Evolutionary conservation across 2,797 vertebrate genomes (phyloP).

Genomic region (Enteromius radiatus): DNA sequence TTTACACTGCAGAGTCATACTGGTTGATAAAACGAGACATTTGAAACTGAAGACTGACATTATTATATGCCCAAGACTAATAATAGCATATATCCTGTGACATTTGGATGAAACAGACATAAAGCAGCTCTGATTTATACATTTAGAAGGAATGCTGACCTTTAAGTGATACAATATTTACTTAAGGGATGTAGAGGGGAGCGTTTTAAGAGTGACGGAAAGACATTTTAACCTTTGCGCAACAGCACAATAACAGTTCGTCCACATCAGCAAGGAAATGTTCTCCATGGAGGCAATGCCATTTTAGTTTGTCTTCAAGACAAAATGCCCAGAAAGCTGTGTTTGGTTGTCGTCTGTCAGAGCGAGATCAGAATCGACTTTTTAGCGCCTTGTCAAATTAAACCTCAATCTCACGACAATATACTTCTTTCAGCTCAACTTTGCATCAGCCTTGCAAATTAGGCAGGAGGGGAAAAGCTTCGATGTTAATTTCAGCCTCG

Average conservation of each 20-base stretch:
- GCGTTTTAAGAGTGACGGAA: conserved; percentile 2
- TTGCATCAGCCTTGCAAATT: conserved; percentile 64
- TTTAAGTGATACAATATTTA: conserved; percentile 43
- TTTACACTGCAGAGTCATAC: conserved; percentile 22
- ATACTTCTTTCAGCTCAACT: conserved; percentile 64
- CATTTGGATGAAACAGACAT: conserved; percentile 32
- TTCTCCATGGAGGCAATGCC: neutral
- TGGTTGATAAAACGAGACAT: conserved; percentile 26
- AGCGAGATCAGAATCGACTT: conserved; percentile 38
- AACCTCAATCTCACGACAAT: conserved; percentile 52
- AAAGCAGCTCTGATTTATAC: conserved; percentile 19
- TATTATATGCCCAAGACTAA: conserved; percentile 12
- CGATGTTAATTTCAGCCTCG: conserved; percentile 62
- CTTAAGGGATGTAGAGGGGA: conserved; percentile 33
- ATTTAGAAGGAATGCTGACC: conserved; percentile 41
- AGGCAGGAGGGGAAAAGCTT: conserved; percentile 62
- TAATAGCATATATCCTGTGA: conserved; percentile 27
- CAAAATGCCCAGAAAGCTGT: conserved; percentile 18
- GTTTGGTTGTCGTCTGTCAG: conserved; percentile 33
- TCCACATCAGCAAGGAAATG: conserved; percentile 19
- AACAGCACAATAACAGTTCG: conserved; percentile 15
- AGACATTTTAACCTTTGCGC: conserved; percentile 38
- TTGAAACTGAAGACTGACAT: conserved; percentile 21
- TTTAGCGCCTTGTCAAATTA: conserved; percentile 50
- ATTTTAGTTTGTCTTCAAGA: conserved; percentile 24